These are phyloP conservation scores for Acromyrmex heyeri DNA, from an alignment of 1,140 invertebrate genomes.

Conservation along the genomic window DNA sequence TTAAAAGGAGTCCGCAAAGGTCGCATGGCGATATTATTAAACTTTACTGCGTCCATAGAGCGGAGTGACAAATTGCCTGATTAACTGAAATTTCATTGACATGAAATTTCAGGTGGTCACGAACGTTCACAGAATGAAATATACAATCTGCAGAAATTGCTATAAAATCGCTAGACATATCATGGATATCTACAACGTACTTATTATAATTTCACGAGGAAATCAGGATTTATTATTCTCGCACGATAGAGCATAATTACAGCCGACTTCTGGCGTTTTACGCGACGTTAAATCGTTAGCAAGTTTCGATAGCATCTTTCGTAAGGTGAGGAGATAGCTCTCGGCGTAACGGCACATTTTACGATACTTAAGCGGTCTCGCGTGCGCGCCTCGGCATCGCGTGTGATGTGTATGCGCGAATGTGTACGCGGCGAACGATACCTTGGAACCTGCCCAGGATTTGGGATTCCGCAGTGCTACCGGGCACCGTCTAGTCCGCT, in stretches of 20 bases:
- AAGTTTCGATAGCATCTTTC: constrained; percentile 16
- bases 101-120: constrained; percentile 23
- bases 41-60: background rate
- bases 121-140: background rate
- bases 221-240: constrained; percentile 30
- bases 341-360: constrained; percentile 43
- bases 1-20: background rate
- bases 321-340: constrained; percentile 10
- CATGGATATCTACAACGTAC: background rate
- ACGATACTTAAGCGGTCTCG: constrained; percentile 37
- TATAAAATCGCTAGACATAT: constrained; percentile 9
- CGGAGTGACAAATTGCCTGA: background rate
- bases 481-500: constrained; percentile 35
- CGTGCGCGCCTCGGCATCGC: constrained; percentile 41
- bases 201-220: background rate
- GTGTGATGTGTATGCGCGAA: constrained; percentile 8
- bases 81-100: constrained; percentile 13
- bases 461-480: constrained; percentile 41
- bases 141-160: background rate
- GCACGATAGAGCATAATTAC: constrained; percentile 7
- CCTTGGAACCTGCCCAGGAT: constrained; percentile 57
- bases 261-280: constrained; percentile 31
- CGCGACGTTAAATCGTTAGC: constrained; percentile 37
- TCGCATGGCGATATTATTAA: background rate
- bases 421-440: background rate